phyloP scores from a whole-genome alignment of 2,113 vertebrate species.

The Brienomyrus longianalis region DNA sequence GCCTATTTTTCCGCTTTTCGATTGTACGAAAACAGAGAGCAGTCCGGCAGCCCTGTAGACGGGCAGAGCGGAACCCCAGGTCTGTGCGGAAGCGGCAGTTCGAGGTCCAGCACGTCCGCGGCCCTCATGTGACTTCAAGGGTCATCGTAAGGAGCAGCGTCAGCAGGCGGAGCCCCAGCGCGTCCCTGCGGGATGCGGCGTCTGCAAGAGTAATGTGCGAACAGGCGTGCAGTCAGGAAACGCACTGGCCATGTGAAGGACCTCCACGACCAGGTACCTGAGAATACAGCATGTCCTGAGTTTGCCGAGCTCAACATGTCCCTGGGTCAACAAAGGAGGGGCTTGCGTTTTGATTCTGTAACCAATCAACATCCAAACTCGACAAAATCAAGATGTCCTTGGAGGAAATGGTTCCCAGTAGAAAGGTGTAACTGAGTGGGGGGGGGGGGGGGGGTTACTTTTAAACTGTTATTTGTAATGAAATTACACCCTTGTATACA shows the following conservation, averaged over 20 bases:
- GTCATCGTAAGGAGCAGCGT: conserved; percentile 66
- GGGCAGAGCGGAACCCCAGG: background rate
- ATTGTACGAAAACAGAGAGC: background rate
- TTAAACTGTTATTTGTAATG: background rate
- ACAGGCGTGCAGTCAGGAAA: background rate
- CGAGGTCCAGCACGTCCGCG: conserved; percentile 12
- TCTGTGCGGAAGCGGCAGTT: background rate
- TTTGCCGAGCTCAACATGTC: background rate
- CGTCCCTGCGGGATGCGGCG: conserved; percentile 19
- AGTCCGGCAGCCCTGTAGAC: background rate
- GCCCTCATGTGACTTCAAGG: conserved; percentile 73
- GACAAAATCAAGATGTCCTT: background rate
- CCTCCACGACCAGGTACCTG: background rate
- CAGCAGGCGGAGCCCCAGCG: conserved; percentile 53
- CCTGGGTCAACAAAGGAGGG: background rate
- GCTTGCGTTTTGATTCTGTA: background rate
- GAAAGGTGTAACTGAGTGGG: background rate
- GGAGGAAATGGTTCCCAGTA: background rate
- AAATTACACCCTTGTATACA: background rate
- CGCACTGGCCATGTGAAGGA: background rate
- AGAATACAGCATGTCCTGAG: background rate
- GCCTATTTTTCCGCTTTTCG: background rate
- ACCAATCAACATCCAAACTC: background rate
- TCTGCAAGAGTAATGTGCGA: conserved; percentile 12
- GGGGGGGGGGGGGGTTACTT: background rate